Evolutionary conservation across 2,113 vertebrate genomes (phyloP), one percentile per base, ranked within the genome.

Genomic region (Sardina pilchardus): DNA sequence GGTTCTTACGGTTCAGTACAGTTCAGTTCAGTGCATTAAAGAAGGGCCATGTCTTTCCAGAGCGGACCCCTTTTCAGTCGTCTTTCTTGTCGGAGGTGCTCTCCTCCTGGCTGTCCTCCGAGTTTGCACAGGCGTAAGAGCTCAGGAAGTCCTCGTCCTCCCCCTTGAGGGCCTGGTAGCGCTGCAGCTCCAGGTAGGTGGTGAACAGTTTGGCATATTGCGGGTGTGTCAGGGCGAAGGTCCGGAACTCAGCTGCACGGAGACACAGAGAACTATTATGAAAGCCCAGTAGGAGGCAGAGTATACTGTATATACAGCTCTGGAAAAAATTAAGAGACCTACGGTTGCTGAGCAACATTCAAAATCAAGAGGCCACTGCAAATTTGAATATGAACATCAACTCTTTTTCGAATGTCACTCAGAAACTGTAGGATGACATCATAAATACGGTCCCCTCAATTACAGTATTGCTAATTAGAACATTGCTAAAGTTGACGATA

Each of bases 201-300:
- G 97, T 99, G 90, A 99, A 99, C 82, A 99, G 93, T 87, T 97
- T 97, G 85, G 97, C 97, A 34, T 99, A 99, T 90, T 97, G 96
- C 0, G 98, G 98, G 89, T 98, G 98, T 59, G 91, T 96, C 24
- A 94, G 86, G 56, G 97, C 97, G 87, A 99, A 99, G 86, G 93
- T 83, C 88, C 96, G 95, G 92, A 99, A 99, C 90, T 99, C 97
- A 89, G 90, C 98, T 99, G 85, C 47, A 92, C 4, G 88, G 45
- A 85, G 16, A 80, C 16, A 83, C 1, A 5, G 16, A 86, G 9
- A 26, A 78, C 39, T 16, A 30, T 30, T 16, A 43, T 6, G 71
- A 16, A 2, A 4, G 4, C 10, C 10, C 21, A 63, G 59, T 21
- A n/a, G 59, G 6, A 24, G 21, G 4, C 21, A 59, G 39, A 42